phyloP scores from a whole-genome alignment of 2,113 vertebrate genomes.

The Entelurus aequoreus region DNA sequence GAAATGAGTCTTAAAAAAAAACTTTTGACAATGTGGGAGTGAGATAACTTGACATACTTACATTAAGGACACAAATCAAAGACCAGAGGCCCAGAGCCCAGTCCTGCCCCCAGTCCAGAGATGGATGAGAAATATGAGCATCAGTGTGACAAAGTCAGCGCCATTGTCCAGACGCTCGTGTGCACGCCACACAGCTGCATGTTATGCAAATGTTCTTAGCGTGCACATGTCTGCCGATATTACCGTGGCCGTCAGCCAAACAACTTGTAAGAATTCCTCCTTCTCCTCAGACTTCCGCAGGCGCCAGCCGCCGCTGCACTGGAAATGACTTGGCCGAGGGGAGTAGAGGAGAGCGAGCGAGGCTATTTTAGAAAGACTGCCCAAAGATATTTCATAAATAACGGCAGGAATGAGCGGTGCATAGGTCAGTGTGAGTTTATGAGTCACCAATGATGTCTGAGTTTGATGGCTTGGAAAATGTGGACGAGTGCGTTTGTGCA shows the following conservation, averaged over 20 bases:
- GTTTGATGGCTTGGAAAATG: conserved; percentile 29
- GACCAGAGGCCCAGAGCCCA: conserved; percentile 3
- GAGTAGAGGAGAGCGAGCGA: conserved; percentile 32
- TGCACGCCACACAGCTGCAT: conserved; percentile 5
- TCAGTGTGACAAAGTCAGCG: conserved; percentile 13
- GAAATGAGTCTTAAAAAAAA: conserved; percentile 1
- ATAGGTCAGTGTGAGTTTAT: conserved; percentile 49
- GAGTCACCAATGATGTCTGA: conserved; percentile 32
- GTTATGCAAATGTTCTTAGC: conserved; percentile 36
- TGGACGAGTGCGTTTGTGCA: conserved; percentile 19
- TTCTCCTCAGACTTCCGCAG: conserved; percentile 58
- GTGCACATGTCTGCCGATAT: conserved; percentile 32
- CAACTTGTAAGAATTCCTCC: conserved; percentile 51
- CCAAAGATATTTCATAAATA: conserved; percentile 64
- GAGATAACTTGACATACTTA: conserved; percentile 3
- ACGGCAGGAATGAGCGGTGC: conserved; percentile 54
- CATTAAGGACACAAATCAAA: conserved; percentile 6
- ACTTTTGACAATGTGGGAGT: conserved; percentile 12
- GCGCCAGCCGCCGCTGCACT: conserved; percentile 55
- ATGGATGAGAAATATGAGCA: conserved; percentile 31
- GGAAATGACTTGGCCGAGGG: conserved; percentile 48
- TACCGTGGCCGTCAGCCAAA: conserved; percentile 46
- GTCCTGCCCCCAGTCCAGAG: conserved; percentile 9
- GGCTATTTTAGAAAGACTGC: conserved; percentile 62
- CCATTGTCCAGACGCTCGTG: conserved; percentile 2